Percentiles rank a stretch among this genome's conserved stretches.
Conservation (phyloP, 35 echinoderm and acorn worm genomes). For the Lytechinus variegatus region DNA sequence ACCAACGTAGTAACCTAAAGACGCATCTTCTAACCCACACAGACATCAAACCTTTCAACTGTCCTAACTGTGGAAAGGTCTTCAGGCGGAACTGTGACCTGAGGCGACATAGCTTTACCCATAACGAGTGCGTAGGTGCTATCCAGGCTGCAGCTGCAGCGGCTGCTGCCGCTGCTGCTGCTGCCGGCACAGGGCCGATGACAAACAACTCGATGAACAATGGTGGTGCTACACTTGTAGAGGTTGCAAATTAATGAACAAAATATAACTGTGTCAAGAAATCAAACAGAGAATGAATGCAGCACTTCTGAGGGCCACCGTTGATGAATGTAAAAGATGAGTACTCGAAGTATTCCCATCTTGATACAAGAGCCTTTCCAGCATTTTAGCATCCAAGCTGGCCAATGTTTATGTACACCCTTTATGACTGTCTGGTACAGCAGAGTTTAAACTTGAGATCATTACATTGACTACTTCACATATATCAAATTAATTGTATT, state of each 20-base stretch:
- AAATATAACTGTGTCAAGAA: not conserved
- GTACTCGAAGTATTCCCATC: not conserved
- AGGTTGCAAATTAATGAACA: not conserved
- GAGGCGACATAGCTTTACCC: conserved; percentile 92
- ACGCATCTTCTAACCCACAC: conserved; percentile 97
- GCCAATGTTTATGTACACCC: not conserved
- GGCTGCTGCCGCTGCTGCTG: conserved; percentile 14
- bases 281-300: not conserved
- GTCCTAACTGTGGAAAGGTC: conserved; percentile 90
- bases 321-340: not conserved
- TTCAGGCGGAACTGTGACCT: conserved; percentile 98
- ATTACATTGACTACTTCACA: not conserved
- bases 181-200: not conserved
- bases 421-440: not conserved
- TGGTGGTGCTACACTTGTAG: not conserved
- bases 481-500: not conserved
- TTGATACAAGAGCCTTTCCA: not conserved
- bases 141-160: conserved; percentile 36
- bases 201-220: not conserved
- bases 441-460: not conserved
- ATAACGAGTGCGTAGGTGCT: conserved; percentile 71
- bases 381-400: not conserved
- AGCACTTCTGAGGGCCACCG: not conserved
- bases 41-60: conserved; percentile 99
- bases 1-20: conserved; percentile 99